Base-by-base conservation (phyloP, 2,888 invertebrate species). In the Cosmia pyralina region DNA sequence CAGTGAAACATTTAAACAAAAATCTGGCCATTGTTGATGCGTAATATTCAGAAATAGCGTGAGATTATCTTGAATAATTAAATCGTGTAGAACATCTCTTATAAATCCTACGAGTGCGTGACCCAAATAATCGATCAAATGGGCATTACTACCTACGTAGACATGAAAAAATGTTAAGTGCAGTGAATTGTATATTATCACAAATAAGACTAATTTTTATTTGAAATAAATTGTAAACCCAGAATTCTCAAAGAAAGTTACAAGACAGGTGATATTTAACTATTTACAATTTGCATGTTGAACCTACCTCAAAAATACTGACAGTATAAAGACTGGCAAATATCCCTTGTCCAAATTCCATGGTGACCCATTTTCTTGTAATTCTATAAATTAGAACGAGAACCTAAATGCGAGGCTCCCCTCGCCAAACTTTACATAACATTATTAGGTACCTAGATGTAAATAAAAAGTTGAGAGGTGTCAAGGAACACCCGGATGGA, bases 51-150 rank as follows among this genome's bases (percentile, higher is more conserved):
- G 44, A 68, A 81, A 81, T 65, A 77, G 69, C 65, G 17, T 58
- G 28, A 52, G 55, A 69, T 81, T 69, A 59, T 57, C 53, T 76
- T 76, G 41, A 64, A 65, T 81, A 69, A 81, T 69, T 69, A 81
- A 79, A 66, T 69, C 34, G 34, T 53, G 28, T 41, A 15, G 5
- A 58, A 41, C 22, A 46, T 41, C 55, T 62, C 48, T 63, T 63
- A 53, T 48, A 63, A 57, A 62, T 81, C 7, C 22, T 53, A 59
- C 13, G 41, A 64, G 50, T 76, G 55, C 19, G 53, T 72, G 82
- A 69, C 72, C 77, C 44, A 72, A 71, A 77, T 82, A 66, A 53
- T 58, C 68, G 48, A 67, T 62, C 38, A 69, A 79, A 75, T 64
- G 13, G 52, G 5, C 28, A 58, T 59, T 41, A 62, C 17, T 38